These are phyloP conservation scores for Campopleginae sp. DNA, from an alignment of 2,888 invertebrate genomes.

Conservation along the genomic window DNA sequence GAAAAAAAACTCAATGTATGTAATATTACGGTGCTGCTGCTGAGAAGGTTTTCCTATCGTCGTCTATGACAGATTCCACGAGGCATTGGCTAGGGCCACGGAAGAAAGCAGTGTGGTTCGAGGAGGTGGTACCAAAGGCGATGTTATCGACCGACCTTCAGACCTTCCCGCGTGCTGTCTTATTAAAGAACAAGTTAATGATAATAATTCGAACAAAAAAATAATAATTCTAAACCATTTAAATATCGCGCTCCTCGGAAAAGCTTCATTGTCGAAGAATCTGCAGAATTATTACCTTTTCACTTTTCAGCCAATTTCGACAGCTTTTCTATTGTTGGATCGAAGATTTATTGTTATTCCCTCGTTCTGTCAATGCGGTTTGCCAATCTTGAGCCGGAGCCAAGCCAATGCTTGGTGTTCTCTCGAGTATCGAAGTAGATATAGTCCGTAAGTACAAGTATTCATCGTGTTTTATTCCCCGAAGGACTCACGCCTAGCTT, in stretches of 20 bases:
- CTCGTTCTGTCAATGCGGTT: background rate
- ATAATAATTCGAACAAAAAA: background rate
- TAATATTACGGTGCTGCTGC: background rate
- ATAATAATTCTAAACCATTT: background rate
- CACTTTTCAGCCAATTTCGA: background rate
- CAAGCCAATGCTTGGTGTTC: background rate
- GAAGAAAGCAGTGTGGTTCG: conserved; percentile 51
- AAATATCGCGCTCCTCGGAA: background rate
- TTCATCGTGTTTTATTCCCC: too few species aligned
- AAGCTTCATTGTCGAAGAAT: background rate
- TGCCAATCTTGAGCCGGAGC: background rate
- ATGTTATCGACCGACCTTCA: conserved; percentile 74
- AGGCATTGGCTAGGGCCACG: conserved; percentile 48
- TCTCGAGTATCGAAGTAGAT: conserved; percentile 19
- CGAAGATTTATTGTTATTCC: background rate
- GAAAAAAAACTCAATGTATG: background rate
- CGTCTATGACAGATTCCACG: conserved; percentile 22
- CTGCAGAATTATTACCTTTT: background rate
- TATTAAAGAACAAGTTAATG: conserved; percentile 3
- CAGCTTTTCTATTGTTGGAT: background rate
- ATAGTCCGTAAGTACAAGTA: too few species aligned
- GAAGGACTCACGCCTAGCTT: too few species aligned
- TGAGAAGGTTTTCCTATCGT: background rate
- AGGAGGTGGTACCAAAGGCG: conserved; percentile 69
- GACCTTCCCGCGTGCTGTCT: conserved; percentile 51